Evolutionary conservation across 2,888 invertebrate species (phyloP).

Genomic region (Meganola albula): DNA sequence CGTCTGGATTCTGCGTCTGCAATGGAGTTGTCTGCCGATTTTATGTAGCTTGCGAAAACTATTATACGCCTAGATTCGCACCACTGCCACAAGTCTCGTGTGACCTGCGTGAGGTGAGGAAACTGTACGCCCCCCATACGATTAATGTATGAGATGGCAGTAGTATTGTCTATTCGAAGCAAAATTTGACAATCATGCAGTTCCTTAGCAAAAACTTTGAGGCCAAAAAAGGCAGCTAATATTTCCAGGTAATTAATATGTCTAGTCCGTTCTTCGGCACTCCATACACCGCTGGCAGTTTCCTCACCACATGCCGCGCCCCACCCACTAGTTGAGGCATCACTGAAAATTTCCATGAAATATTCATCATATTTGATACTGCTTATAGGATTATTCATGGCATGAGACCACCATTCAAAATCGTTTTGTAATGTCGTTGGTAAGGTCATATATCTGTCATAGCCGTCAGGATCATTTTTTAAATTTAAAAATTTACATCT

Average conservation of each 20-base stretch:
- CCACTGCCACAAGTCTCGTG: constrained; percentile 10
- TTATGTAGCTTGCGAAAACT: constrained; percentile 2
- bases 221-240: constrained; percentile 2
- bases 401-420: constrained; percentile 2
- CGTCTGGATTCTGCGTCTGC: constrained; percentile 6
- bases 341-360: background rate
- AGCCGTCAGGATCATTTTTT: background rate
- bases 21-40: constrained; percentile 2
- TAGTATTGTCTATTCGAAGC: constrained; percentile 12
- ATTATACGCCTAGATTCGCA: background rate
- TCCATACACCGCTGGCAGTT: constrained; percentile 5
- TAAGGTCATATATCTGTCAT: constrained; percentile 1
- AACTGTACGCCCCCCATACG: constrained; percentile 14
- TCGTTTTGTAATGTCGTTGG: background rate
- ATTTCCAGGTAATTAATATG: constrained; percentile 15
- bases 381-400: background rate
- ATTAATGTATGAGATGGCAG: constrained; percentile 13
- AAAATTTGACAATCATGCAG: constrained; percentile 6
- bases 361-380: background rate
- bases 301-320: constrained; percentile 2
- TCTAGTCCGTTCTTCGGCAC: background rate
- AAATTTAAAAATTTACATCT: constrained; percentile 2
- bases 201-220: constrained; percentile 4
- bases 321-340: constrained; percentile 6
- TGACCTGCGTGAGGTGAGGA: constrained; percentile 8